Evolutionary conservation across 2,797 vertebrate genomes (phyloP).

Genomic region (Oryzias dopingdopingensis): DNA sequence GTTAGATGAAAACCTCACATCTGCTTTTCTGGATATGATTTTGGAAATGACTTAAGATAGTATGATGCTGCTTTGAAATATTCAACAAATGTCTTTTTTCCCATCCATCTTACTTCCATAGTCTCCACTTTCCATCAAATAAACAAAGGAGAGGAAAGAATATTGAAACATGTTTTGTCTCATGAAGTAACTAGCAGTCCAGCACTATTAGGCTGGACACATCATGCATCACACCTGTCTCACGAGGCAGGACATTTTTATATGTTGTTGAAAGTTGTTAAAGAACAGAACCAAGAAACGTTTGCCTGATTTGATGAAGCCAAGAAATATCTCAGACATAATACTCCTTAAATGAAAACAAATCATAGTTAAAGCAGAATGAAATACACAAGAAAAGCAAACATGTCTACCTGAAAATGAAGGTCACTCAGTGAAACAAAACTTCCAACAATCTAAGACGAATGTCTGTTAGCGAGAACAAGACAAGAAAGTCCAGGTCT

Average conservation of each 20-base stretch:
- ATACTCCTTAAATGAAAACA: no score
- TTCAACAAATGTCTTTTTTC: slow-evolving; percentile 18
- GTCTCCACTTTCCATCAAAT: not conserved
- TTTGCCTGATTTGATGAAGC: no score
- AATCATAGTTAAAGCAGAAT: no score
- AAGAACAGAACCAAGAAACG: slow-evolving; percentile 5
- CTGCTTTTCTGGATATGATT: slow-evolving; percentile 61
- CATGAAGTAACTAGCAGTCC: slow-evolving; percentile 15
- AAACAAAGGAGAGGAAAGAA: not conserved
- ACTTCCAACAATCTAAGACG: no score
- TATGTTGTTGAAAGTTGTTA: slow-evolving; percentile 33
- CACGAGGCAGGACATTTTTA: slow-evolving; percentile 26
- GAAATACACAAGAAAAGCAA: no score
- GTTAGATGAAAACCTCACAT: slow-evolving; percentile 51
- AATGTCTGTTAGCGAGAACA: no score
- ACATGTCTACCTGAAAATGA: no score
- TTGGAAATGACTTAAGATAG: slow-evolving; percentile 68
- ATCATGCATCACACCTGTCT: slow-evolving; percentile 12
- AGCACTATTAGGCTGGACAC: not conserved
- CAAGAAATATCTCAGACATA: no score
- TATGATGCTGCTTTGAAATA: slow-evolving; percentile 53
- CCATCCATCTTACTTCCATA: slow-evolving; percentile 14
- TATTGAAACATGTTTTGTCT: slow-evolving; percentile 15
- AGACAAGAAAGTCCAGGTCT: no score
- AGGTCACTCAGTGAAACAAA: no score